These are phyloP conservation scores for Cheilosia pagana DNA, from an alignment of 2,888 invertebrate species.

Conservation along the genomic window DNA sequence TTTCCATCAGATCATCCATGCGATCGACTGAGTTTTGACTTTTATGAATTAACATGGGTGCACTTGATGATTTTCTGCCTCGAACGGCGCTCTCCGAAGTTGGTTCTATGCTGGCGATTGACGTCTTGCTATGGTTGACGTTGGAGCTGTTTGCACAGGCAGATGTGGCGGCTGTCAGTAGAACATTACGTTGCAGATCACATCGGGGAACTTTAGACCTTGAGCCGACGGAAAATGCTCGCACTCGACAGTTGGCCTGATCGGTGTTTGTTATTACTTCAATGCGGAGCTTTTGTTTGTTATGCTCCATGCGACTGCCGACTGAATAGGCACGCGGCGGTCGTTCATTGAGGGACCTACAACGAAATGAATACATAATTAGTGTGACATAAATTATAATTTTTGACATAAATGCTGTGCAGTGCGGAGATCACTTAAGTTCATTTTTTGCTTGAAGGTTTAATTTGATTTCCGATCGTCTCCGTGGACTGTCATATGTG, in stretches of 20 bases:
- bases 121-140: slow-evolving; percentile 77
- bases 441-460: too few species aligned
- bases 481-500: too few species aligned
- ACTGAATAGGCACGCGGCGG: slow-evolving; percentile 93
- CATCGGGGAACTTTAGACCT: slow-evolving; percentile 84
- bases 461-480: too few species aligned
- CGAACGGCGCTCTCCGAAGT: slow-evolving; percentile 70
- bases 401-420: too few species aligned
- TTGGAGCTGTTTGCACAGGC: slow-evolving; percentile 75
- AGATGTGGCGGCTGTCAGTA: slow-evolving; percentile 77
- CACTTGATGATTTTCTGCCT: slow-evolving; percentile 87
- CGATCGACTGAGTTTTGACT: slow-evolving; percentile 85
- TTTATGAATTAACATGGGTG: slow-evolving; percentile 86
- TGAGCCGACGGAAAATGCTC: slow-evolving; percentile 92
- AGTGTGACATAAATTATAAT: background rate
- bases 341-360: slow-evolving; percentile 81
- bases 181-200: slow-evolving; percentile 80
- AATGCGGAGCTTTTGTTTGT: slow-evolving; percentile 85
- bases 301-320: slow-evolving; percentile 90
- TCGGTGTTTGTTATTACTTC: slow-evolving; percentile 83
- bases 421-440: too few species aligned
- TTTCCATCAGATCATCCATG: slow-evolving; percentile 93
- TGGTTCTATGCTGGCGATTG: slow-evolving; percentile 75
- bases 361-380: slow-evolving; percentile 5
- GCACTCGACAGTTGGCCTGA: slow-evolving; percentile 85